These are phyloP conservation scores for Clostera curtula DNA, from an alignment of 2,888 invertebrate genomes.

Conservation along the genomic window DNA sequence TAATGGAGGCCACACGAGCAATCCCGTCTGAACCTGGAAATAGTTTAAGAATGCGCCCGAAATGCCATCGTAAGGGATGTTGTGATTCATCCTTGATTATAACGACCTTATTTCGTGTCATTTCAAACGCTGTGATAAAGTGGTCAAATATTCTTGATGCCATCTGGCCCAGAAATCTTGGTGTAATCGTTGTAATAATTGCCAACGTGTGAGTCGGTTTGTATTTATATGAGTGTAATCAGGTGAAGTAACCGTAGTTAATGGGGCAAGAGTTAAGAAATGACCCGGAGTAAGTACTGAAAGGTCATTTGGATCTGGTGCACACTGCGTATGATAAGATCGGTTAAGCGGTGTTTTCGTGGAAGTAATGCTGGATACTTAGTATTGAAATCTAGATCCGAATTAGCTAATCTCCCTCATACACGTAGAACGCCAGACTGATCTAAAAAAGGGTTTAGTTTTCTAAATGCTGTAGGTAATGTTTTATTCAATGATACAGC, in stretches of 20 bases:
- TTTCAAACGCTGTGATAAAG: conserved; percentile 5
- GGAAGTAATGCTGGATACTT: not conserved
- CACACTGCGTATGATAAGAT: not conserved
- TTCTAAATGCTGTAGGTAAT: not conserved
- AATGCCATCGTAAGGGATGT: not conserved
- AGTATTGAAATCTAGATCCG: not conserved
- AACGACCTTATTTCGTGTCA: no score
- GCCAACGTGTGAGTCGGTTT: conserved; percentile 7
- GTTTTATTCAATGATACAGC: not conserved
- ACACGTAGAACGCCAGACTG: not conserved
- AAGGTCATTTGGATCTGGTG: conserved; percentile 3
- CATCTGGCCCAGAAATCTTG: conserved; percentile 7
- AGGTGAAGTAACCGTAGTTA: conserved; percentile 5
- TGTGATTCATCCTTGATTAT: not conserved
- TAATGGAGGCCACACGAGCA: not conserved
- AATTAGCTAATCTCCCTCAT: not conserved
- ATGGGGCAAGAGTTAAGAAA: conserved; percentile 5
- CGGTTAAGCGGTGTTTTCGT: not conserved
- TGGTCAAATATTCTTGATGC: not conserved
- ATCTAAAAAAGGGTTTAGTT: not conserved
- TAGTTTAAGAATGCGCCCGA: not conserved
- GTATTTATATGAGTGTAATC: conserved; percentile 1
- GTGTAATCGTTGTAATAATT: conserved; percentile 6
- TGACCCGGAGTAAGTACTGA: conserved; percentile 3
- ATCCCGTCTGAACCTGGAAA: not conserved